phyloP scores from a whole-genome alignment of 2,888 invertebrate species.

The Entomobrya multifasciata region DNA sequence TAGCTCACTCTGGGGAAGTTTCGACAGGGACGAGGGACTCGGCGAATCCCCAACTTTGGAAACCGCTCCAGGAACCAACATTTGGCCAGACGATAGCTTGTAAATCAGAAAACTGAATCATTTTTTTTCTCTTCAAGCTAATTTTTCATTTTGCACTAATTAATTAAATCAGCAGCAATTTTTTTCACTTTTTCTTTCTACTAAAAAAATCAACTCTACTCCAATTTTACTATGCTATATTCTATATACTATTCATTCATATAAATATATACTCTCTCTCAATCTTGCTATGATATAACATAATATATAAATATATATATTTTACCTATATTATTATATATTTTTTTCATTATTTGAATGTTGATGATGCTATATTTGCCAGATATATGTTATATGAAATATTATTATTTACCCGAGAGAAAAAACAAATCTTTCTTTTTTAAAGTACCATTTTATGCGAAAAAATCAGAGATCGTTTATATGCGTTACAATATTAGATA shows the following conservation, averaged over 20 bases:
- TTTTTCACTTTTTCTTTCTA: slow-evolving; percentile 32
- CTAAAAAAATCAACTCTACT: slow-evolving; percentile 22
- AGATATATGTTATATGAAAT: slow-evolving; percentile 29
- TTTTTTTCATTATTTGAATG: slow-evolving; percentile 49
- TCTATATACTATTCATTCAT: slow-evolving; percentile 11
- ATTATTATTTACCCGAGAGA: slow-evolving; percentile 57
- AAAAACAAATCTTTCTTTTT: slow-evolving; percentile 28
- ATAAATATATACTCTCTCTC: slow-evolving; percentile 28
- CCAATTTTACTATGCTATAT: neutral
- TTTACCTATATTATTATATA: slow-evolving; percentile 44
- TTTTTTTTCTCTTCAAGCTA: slow-evolving; percentile 44
- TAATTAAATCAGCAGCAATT: neutral
- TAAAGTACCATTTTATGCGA: slow-evolving; percentile 50
- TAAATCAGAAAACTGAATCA: slow-evolving; percentile 50
- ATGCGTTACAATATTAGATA: slow-evolving; percentile 53
- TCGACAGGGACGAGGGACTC: slow-evolving; percentile 91
- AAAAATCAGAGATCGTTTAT: slow-evolving; percentile 57
- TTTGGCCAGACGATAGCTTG: slow-evolving; percentile 71
- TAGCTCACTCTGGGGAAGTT: slow-evolving; percentile 82
- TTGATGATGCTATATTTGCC: slow-evolving; percentile 50
- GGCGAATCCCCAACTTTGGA: slow-evolving; percentile 94
- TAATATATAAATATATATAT: slow-evolving; percentile 43
- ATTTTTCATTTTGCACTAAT: slow-evolving; percentile 58
- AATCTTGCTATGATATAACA: slow-evolving; percentile 25
- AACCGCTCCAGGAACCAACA: slow-evolving; percentile 86